These are phyloP conservation scores for Clivina fossor DNA, from an alignment of 2,888 invertebrate genomes.

Conservation along the genomic window DNA sequence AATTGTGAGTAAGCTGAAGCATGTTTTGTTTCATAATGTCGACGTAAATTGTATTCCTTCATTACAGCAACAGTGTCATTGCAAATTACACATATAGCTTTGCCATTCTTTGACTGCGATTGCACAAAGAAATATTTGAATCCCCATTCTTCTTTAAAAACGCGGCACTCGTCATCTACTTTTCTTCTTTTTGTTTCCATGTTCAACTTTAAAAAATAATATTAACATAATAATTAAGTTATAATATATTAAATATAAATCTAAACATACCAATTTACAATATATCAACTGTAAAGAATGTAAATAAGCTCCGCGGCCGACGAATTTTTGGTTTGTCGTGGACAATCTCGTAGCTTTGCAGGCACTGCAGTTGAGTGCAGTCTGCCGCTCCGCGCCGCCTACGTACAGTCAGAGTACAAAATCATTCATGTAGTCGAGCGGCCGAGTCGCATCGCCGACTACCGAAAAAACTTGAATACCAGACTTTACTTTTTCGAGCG, in stretches of 20 bases:
- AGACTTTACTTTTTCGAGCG: slow-evolving; percentile 5
- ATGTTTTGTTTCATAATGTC: slow-evolving; percentile 14
- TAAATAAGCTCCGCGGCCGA: slow-evolving; percentile 1
- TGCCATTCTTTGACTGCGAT: slow-evolving; percentile 15
- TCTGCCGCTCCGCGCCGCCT: slow-evolving; percentile 5
- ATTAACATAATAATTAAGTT: slow-evolving; percentile 11
- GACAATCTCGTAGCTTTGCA: background rate
- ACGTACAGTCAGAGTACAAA: slow-evolving; percentile 4
- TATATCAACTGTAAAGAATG: background rate
- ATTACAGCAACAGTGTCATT: slow-evolving; percentile 14
- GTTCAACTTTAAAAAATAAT: slow-evolving; percentile 12
- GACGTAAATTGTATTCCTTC: slow-evolving; percentile 12
- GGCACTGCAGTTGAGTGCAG: slow-evolving; percentile 4
- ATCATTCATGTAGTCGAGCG: slow-evolving; percentile 3
- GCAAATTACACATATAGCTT: slow-evolving; percentile 11
- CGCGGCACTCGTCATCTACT: slow-evolving; percentile 16
- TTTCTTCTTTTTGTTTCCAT: slow-evolving; percentile 14
- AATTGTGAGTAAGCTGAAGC: slow-evolving; percentile 12
- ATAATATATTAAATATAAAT: slow-evolving; percentile 11
- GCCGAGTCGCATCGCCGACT: slow-evolving; percentile 1
- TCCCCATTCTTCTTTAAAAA: slow-evolving; percentile 16
- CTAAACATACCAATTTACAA: slow-evolving; percentile 11
- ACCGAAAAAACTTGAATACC: slow-evolving; percentile 2
- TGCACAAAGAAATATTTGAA: slow-evolving; percentile 14
- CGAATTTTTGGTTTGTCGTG: background rate